These are phyloP conservation scores for Lasioglossum figueresi DNA, from an alignment of 2,888 invertebrate species.

Conservation along the genomic window DNA sequence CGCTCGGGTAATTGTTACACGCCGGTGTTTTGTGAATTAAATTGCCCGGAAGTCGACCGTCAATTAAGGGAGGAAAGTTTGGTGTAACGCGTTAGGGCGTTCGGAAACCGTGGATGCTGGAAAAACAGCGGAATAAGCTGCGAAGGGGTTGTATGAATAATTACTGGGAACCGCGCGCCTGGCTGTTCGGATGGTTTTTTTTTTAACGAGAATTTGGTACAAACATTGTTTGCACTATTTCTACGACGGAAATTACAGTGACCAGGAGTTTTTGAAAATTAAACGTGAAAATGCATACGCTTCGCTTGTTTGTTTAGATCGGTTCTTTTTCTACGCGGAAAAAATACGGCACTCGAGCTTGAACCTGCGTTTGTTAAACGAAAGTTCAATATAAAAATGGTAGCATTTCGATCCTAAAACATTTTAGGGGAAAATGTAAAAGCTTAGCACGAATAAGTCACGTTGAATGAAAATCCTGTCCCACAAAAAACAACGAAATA, in stretches of 20 bases:
- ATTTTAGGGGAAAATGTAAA: background rate
- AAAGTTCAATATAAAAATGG: background rate
- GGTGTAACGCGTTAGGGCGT: background rate
- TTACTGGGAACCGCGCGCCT: background rate
- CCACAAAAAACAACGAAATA: background rate
- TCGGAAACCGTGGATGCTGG: background rate
- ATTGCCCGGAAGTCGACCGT: background rate
- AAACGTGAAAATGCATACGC: background rate
- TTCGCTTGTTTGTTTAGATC: background rate
- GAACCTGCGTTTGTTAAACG: background rate
- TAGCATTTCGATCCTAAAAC: background rate
- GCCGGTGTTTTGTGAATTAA: background rate
- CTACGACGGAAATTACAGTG: background rate
- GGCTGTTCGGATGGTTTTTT: background rate
- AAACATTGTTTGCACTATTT: background rate
- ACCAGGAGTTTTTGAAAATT: background rate
- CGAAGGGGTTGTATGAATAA: background rate
- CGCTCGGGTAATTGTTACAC: background rate
- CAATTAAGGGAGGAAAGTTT: background rate
- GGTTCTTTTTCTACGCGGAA: background rate
- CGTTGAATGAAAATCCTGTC: background rate
- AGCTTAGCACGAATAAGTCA: background rate
- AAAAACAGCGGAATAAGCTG: background rate
- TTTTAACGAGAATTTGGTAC: background rate
- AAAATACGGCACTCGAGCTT: background rate